Evolutionary conservation across 2,888 invertebrate species (phyloP), one percentile per base, ranked within the genome.

Genomic region (Micoletzkya japonica): DNA sequence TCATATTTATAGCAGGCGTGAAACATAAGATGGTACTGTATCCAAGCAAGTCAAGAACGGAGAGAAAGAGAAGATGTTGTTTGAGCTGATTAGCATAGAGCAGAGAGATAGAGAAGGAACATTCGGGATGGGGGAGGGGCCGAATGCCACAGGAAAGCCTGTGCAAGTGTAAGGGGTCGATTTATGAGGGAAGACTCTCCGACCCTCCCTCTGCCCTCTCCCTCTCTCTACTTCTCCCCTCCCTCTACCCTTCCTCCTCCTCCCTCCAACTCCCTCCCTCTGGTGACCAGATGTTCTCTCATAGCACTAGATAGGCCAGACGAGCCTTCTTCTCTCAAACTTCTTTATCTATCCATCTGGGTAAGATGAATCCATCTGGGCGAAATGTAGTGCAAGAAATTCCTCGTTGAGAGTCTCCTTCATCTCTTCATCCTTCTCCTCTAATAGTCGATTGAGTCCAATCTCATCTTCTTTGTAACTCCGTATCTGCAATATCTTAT

Each of bases 241-340:
- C 20, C 50, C 50, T 20, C 24, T n/a, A 10, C 36, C 28, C 32
- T 34, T 57, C 10, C 20, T 3, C 20, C 32, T 58, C 20, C 24
- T 37, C 37, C 32, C 20, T 58, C 24, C 17, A 26, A 24, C 37
- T 26, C 17, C 24, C 10, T 58, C 37, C 26, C n/a, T 30, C 44
- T 59, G 10, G 50, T 63, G 49, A 63, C 44, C 28, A 50, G 63
- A 32, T 63, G 50, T 32, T 63, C 50, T n/a, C n/a, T n/a, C n/a
- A n/a, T n/a, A n/a, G n/a, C n/a, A n/a, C n/a, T n/a, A n/a, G n/a
- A n/a, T n/a, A n/a, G n/a, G n/a, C n/a, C n/a, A n/a, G n/a, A n/a
- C n/a, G n/a, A n/a, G n/a, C n/a, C n/a, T n/a, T n/a, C n/a, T n/a
- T n/a, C n/a, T n/a, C n/a, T n/a, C n/a, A n/a, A n/a, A n/a, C n/a